phyloP scores from a whole-genome alignment of 2,888 invertebrate genomes.

The Molanna angustata region DNA sequence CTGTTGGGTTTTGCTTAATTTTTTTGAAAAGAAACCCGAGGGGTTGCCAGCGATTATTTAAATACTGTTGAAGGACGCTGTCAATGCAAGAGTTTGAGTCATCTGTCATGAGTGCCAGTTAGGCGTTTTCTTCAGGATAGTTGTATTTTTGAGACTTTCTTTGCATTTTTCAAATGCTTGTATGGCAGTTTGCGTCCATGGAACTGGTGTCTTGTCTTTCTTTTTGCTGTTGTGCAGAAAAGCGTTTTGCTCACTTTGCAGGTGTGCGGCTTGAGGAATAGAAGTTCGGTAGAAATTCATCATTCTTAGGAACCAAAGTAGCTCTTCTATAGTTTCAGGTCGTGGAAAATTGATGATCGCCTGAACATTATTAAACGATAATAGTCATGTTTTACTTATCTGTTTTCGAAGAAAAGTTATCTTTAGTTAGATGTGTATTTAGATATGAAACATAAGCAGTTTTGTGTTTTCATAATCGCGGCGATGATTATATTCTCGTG shows the following conservation, averaged over 20 bases:
- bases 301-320: slow-evolving; percentile 30
- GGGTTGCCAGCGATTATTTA: slow-evolving; percentile 19
- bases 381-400: too few species aligned
- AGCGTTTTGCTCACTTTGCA: slow-evolving; percentile 20
- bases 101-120: slow-evolving; percentile 17
- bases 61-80: slow-evolving; percentile 24
- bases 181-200: slow-evolving; percentile 27
- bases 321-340: slow-evolving; percentile 26
- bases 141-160: slow-evolving; percentile 20
- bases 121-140: slow-evolving; percentile 11
- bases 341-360: slow-evolving; percentile 25
- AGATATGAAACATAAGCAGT: too few species aligned
- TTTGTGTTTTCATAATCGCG: too few species aligned
- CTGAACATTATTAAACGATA: too few species aligned
- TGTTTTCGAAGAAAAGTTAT: too few species aligned
- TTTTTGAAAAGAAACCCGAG: slow-evolving; percentile 28
- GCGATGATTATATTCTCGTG: too few species aligned
- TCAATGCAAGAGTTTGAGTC: slow-evolving; percentile 16
- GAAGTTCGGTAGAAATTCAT: slow-evolving; percentile 20
- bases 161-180: slow-evolving; percentile 30
- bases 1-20: slow-evolving; percentile 14
- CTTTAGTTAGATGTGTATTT: too few species aligned
- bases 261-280: slow-evolving; percentile 18
- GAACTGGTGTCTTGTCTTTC: slow-evolving; percentile 32
- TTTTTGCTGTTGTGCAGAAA: slow-evolving; percentile 30